phyloP scores from a whole-genome alignment of 2,797 vertebrate genomes.

The Echiichthys vipera region DNA sequence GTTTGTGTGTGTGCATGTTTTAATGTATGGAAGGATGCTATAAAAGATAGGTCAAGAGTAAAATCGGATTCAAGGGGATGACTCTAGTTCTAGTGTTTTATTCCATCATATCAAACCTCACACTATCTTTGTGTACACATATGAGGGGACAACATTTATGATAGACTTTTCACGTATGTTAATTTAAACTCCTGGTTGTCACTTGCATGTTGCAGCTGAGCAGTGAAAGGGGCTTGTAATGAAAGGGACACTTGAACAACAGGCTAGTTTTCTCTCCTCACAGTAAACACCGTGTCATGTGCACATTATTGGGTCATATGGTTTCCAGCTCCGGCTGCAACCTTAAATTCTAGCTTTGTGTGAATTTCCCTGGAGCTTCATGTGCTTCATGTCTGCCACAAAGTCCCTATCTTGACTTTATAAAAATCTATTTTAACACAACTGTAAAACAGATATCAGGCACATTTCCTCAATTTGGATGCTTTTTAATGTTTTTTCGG shows the following conservation, averaged over 20 bases:
- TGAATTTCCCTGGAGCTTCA: constrained; percentile 20
- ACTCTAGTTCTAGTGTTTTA: constrained; percentile 4
- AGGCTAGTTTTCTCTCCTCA: constrained; percentile 72
- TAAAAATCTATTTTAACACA: not conserved
- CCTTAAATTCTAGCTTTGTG: constrained; percentile 40
- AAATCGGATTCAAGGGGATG: constrained; percentile 22
- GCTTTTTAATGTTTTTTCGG: constrained; percentile 1
- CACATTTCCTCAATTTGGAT: not conserved
- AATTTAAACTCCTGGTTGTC: constrained; percentile 2
- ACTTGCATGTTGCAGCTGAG: constrained; percentile 14
- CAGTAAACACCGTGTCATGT: constrained; percentile 79
- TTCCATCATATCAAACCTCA: not conserved
- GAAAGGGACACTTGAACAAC: constrained; percentile 69
- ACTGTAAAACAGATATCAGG: not conserved
- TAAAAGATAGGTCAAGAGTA: constrained; percentile 17
- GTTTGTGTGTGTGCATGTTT: constrained; percentile 11
- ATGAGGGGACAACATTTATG: not conserved
- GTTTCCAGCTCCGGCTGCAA: constrained; percentile 54
- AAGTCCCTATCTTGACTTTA: not conserved
- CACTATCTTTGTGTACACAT: not conserved
- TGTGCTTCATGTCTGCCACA: not conserved
- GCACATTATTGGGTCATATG: constrained; percentile 79
- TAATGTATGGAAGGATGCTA: constrained; percentile 26
- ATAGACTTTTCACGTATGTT: not conserved
- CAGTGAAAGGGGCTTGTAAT: constrained; percentile 32